Conservation (phyloP, 2,888 invertebrate genomes). For the Rhaphigaster nebulosa region DNA sequence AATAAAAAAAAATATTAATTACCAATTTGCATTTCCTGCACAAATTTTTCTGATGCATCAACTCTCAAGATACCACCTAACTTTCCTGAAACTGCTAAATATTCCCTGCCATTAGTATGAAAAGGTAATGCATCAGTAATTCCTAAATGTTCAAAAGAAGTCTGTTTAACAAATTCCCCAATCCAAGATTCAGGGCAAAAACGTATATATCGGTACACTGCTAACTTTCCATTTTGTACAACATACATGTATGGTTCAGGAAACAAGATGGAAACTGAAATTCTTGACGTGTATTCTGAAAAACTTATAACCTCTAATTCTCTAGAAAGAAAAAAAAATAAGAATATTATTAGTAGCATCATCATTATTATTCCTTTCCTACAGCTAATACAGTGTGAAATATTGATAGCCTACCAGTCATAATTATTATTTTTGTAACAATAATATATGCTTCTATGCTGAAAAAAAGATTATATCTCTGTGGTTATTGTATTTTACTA, state of each 20-base stretch:
- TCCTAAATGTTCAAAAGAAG: background rate
- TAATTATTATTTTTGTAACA: background rate
- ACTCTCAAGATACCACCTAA: slow-evolving; percentile 43
- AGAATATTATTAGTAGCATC: background rate
- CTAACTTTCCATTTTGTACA: slow-evolving; percentile 35
- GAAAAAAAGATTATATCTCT: too few species aligned
- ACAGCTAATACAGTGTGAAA: background rate
- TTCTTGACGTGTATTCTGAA: background rate
- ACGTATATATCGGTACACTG: slow-evolving; percentile 37
- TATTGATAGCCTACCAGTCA: background rate
- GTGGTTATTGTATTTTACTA: too few species aligned
- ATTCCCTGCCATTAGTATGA: slow-evolving; percentile 48
- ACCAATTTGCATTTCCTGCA: slow-evolving; percentile 51
- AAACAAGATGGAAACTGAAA: slow-evolving; percentile 19
- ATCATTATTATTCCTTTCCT: background rate
- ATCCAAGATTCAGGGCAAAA: slow-evolving; percentile 45
- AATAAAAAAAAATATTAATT: slow-evolving; percentile 12
- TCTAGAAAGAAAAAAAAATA: slow-evolving; percentile 17
- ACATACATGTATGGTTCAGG: slow-evolving; percentile 44
- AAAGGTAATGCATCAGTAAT: slow-evolving; percentile 31
- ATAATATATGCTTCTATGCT: too few species aligned
- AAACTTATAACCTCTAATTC: slow-evolving; percentile 51
- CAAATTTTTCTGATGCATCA: slow-evolving; percentile 13
- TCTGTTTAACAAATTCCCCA: slow-evolving; percentile 26
- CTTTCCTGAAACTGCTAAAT: slow-evolving; percentile 48